phyloP scores from a whole-genome alignment of 2,113 vertebrate genomes.

The Entomyzon cyanotis region DNA sequence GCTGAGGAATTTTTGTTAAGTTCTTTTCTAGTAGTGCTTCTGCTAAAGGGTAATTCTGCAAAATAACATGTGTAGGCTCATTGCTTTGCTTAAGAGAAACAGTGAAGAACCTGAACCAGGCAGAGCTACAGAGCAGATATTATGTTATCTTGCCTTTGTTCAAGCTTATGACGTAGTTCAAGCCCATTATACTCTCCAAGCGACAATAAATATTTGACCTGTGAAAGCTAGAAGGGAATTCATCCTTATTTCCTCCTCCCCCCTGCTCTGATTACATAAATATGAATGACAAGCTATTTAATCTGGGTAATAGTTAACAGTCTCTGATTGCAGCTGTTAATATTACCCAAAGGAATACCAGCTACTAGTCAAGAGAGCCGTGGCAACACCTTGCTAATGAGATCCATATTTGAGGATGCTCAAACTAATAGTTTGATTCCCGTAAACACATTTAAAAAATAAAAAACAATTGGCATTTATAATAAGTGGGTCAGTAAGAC shows the following conservation, averaged over 20 bases:
- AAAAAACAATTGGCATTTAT: background rate
- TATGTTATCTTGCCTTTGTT: constrained; percentile 10
- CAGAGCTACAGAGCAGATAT: background rate
- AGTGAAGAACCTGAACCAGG: background rate
- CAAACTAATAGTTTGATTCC: background rate
- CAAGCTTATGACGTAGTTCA: background rate
- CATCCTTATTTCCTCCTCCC: background rate
- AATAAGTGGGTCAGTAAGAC: background rate
- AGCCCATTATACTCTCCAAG: background rate
- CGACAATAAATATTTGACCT: constrained; percentile 27
- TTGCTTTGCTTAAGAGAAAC: constrained; percentile 19
- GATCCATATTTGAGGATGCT: background rate
- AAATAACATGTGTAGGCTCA: background rate
- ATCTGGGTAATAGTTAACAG: constrained; percentile 54
- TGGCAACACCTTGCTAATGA: constrained; percentile 37
- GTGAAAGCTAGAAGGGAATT: background rate
- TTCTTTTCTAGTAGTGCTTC: constrained; percentile 8
- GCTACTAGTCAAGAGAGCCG: background rate
- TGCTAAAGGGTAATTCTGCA: background rate
- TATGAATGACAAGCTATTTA: constrained; percentile 45
- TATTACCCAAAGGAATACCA: constrained; percentile 48
- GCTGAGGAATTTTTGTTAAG: background rate
- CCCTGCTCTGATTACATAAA: background rate
- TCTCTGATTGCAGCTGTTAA: constrained; percentile 46
- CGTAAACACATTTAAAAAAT: background rate